Evolutionary conservation across 64 coral and sea anemone species (phyloP), one percentile per base, ranked within the genome.

Genomic region (Porites lutea): DNA sequence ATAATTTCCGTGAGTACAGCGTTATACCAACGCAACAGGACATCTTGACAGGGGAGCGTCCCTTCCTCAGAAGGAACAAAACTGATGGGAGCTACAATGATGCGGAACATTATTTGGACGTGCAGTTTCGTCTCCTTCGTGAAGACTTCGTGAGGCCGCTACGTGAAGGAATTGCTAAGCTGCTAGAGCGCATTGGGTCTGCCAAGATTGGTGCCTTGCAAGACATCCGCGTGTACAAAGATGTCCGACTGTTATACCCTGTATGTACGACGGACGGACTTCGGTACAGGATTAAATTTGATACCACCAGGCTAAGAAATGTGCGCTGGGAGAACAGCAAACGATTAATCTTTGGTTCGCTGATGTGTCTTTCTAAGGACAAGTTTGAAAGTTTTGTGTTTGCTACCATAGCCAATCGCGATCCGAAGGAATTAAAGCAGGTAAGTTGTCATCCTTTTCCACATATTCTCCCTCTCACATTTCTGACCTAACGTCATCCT

Each of bases 51-150:
- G 51, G 78, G 13, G 67, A 60, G n/a, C 5, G n/a, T 1, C 82
- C 89, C 8, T 96, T 92, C 64, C 67, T 96, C 8, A 46, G 94
- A 77, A 79, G 37, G 53, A 96, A 96, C 75, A 96, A 88, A 62
- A 47, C 84, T 13, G 59, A 74, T 19, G 94, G 89, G 27, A 81
- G 73, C 54, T 96, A 92, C 59, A n/a, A 89, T 11, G 22, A 76
- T 16, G 27, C 84, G 13, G 83, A 96, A 43, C 94, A 96, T 82
- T 96, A 96, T 59, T 75, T 96, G 57, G 94, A 96, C 78, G 94
- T 96, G 10, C 93, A 95, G 52, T 95, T 95, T 64, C 93, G 93
- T 12, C 74, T 95, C 48, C 73, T 95, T 14, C 94, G 85, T 18
- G 94, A 96, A 59, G 94, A 96, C 65, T 96, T 96, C 55, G 65